A percentile compares a stretch with the other conserved stretches of the same genome.
Conservation (phyloP, 2,797 vertebrate genomes). For the Coccyzus lansbergi region DNA sequence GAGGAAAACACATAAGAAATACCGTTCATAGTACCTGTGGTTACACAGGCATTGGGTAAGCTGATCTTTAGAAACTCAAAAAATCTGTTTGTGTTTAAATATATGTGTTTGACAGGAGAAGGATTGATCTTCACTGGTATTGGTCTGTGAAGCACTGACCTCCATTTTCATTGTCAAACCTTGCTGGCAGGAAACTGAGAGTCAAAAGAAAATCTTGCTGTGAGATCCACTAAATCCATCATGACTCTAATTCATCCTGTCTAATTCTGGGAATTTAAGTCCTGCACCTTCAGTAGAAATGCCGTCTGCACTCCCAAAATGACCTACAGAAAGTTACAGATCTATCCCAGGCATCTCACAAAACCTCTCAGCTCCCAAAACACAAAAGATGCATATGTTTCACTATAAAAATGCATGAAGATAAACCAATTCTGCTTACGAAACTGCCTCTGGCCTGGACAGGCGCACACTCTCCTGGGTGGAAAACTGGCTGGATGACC, state of each 20-base stretch:
- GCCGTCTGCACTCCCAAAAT: background rate
- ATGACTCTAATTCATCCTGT: background rate
- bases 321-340: background rate
- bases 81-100: background rate
- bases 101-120: background rate
- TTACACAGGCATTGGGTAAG: background rate
- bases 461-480: too few relatives aligned
- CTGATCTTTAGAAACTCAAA: background rate
- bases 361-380: background rate
- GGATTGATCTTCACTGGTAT: background rate
- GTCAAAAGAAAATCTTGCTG: background rate
- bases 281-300: background rate
- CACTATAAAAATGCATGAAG: background rate
- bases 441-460: too few relatives aligned
- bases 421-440: background rate
- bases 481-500: too few relatives aligned
- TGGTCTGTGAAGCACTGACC: conserved; percentile 3
- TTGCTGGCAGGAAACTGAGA: background rate
- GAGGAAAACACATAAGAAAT: background rate
- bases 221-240: background rate
- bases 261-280: background rate
- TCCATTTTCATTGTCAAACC: background rate
- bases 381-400: background rate
- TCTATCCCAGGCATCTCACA: background rate
- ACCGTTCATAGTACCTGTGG: background rate